Percentiles rank a stretch among this genome's conserved stretches.
Evolutionary conservation across 2,888 invertebrate genomes (phyloP).

Genomic region (Cosmorhoe ocellata): DNA sequence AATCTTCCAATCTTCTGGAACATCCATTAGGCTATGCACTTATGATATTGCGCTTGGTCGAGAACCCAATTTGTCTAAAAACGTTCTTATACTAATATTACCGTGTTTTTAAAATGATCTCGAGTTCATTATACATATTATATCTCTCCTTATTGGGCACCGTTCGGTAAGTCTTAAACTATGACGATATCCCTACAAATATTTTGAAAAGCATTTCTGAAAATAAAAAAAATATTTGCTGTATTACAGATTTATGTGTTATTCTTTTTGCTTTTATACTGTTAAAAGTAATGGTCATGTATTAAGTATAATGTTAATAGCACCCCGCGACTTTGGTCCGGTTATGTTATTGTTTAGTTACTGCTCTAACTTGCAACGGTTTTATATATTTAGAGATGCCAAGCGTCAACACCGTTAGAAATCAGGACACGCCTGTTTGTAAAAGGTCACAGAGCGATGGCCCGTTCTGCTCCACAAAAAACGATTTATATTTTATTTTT

Average conservation of each 20-base stretch:
- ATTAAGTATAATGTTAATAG: too few species aligned
- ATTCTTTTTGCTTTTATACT: too few species aligned
- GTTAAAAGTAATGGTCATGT: too few species aligned
- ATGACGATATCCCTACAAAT: too few species aligned
- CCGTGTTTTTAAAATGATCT: too few species aligned
- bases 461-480: conserved; percentile 37
- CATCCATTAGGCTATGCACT: conserved; percentile 24
- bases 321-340: too few species aligned
- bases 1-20: conserved; percentile 19
- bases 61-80: conserved; percentile 6
- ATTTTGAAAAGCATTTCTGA: too few species aligned
- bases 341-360: too few species aligned
- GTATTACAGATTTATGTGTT: too few species aligned
- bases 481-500: conserved; percentile 24
- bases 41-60: conserved; percentile 9
- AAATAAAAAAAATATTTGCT: too few species aligned
- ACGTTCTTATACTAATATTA: background rate
- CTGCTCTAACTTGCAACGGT: too few species aligned
- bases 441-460: conserved; percentile 44
- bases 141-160: background rate
- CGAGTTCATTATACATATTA: conserved; percentile 11
- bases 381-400: background rate
- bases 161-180: too few species aligned
- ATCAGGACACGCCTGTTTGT: conserved; percentile 49
- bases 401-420: conserved; percentile 28